These are phyloP conservation scores for Ardeotis arabs DNA, from an alignment of 2,113 vertebrate species.

Conservation along the genomic window DNA sequence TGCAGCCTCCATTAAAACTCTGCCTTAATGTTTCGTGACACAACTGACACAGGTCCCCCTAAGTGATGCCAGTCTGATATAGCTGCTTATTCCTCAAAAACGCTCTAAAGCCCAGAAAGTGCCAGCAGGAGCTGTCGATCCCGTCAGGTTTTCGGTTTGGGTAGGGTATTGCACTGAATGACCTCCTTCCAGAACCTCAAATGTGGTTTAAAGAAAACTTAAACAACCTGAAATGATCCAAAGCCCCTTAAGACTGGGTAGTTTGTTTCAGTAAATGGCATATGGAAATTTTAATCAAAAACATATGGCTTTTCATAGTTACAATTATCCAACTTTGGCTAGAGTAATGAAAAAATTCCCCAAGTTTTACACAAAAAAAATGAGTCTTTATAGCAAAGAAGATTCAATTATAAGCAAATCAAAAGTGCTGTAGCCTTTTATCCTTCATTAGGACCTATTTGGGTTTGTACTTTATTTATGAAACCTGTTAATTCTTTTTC, in stretches of 20 bases:
- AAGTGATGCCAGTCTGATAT: not conserved
- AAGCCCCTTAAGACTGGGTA: not conserved
- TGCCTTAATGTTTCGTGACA: not conserved
- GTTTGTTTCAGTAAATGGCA: slow-evolving; percentile 11
- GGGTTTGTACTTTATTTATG: not conserved
- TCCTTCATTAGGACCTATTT: not conserved
- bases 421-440: not conserved
- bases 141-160: not conserved
- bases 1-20: not conserved
- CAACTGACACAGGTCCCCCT: not conserved
- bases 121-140: not conserved
- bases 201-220: not conserved
- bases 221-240: not conserved
- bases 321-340: slow-evolving; percentile 8
- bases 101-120: not conserved
- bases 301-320: slow-evolving; percentile 2
- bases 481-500: not conserved
- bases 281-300: slow-evolving; percentile 23
- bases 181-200: not conserved
- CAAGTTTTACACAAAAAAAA: not conserved
- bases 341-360: not conserved
- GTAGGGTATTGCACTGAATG: not conserved
- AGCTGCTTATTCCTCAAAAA: not conserved
- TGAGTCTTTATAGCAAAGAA: not conserved
- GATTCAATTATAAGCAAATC: not conserved